A percentile compares a stretch with the other conserved stretches of the same genome.
phyloP scores from a whole-genome alignment of 2,797 vertebrate genomes.

The Amazona ochrocephala region DNA sequence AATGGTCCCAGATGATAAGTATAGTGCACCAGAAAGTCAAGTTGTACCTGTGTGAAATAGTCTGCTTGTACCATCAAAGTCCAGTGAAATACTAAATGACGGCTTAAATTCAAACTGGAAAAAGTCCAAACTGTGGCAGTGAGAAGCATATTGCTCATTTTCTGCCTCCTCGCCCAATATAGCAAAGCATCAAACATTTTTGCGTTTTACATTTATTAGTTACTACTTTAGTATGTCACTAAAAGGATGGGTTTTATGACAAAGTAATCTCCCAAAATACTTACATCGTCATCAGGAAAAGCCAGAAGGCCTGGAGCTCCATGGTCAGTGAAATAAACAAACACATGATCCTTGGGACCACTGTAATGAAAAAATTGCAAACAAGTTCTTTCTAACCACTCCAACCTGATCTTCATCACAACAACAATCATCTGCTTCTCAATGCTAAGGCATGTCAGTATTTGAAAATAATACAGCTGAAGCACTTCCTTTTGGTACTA shows the following conservation, averaged over 20 bases:
- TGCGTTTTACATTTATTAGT: neutral
- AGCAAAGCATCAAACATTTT: neutral
- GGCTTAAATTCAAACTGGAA: neutral
- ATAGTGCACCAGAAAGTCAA: neutral
- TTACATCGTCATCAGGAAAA: conserved; percentile 91
- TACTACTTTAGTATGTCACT: neutral
- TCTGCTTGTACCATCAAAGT: neutral
- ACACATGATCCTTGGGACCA: conserved; percentile 92
- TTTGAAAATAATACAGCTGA: neutral
- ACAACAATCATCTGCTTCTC: neutral
- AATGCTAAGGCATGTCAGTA: neutral
- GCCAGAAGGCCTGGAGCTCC: conserved; percentile 91
- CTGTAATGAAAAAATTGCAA: conserved; percentile 75
- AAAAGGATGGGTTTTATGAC: neutral
- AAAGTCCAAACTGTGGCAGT: neutral
- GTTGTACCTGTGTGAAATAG: neutral
- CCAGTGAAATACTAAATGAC: neutral
- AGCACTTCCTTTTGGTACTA: neutral
- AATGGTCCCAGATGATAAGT: neutral
- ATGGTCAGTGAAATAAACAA: conserved; percentile 96
- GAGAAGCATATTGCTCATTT: neutral
- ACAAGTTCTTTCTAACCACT: neutral
- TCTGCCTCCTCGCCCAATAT: neutral
- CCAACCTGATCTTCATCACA: neutral
- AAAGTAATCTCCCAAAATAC: conserved; percentile 28